Evolutionary conservation across 2,113 vertebrate species (phyloP).

Genomic region (Corythornis cristatus): DNA sequence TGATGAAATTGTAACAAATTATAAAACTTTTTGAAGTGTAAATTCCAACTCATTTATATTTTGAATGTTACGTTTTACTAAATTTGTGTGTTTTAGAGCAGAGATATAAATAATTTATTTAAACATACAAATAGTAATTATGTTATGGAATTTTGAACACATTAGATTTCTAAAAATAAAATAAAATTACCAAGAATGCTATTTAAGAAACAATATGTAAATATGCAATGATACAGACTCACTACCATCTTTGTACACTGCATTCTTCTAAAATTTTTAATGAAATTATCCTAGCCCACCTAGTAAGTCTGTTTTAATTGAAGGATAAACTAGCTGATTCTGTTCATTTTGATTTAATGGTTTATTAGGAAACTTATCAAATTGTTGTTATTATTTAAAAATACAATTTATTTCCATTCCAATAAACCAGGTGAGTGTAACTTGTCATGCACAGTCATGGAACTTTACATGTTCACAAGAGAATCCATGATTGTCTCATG

Average conservation of each 20-base stretch:
- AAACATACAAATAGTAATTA: background rate
- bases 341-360: background rate
- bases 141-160: background rate
- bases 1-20: background rate
- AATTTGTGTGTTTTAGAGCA: background rate
- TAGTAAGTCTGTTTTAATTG: background rate
- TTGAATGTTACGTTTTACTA: background rate
- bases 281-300: background rate
- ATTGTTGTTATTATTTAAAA: background rate
- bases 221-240: background rate
- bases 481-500: background rate
- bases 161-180: background rate
- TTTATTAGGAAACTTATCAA: background rate
- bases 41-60: background rate
- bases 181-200: rapidly evolving
- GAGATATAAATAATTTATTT: background rate
- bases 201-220: background rate
- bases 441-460: background rate
- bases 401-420: background rate
- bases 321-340: background rate
- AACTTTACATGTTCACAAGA: background rate
- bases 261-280: background rate
- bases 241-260: background rate
- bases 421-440: background rate
- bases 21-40: background rate